A percentile compares a stretch with the other conserved stretches of the same genome.
Evolutionary conservation across 2,797 vertebrate species (phyloP).

Genomic region (Myotis findleyi): DNA sequence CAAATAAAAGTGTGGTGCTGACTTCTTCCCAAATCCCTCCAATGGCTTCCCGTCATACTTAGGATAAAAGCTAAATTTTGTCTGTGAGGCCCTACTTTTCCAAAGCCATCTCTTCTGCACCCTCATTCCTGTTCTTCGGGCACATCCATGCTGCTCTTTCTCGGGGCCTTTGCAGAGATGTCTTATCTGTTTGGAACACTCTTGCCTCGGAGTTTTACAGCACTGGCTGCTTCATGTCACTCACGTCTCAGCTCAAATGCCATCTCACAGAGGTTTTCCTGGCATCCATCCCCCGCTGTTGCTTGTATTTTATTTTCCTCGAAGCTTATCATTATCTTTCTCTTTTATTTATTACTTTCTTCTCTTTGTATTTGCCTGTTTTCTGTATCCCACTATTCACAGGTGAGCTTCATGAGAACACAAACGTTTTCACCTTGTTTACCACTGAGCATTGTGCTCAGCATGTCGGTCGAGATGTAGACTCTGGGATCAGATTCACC

Average conservation of each 20-base stretch:
- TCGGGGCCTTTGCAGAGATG: not conserved
- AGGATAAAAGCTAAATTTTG: not conserved
- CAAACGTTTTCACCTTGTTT: not conserved
- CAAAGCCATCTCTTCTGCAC: not conserved
- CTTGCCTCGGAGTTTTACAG: not conserved
- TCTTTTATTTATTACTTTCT: not conserved
- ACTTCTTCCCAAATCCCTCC: not conserved
- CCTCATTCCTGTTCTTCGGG: not conserved
- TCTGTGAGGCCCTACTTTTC: not conserved
- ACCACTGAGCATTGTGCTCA: not conserved
- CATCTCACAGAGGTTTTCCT: not conserved
- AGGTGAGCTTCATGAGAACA: not conserved
- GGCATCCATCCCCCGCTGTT: not conserved
- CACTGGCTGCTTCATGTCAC: not conserved
- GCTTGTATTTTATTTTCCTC: conserved; percentile 21
- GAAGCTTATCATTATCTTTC: not conserved
- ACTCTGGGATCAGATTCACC: not conserved
- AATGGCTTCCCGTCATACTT: not conserved
- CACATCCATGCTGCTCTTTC: not conserved
- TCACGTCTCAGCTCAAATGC: not conserved
- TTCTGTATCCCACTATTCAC: not conserved
- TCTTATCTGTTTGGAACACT: not conserved
- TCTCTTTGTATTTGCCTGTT: not conserved
- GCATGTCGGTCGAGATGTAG: not conserved
- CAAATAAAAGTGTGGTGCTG: not conserved